A percentile compares a stretch with the other conserved stretches of the same genome.
phyloP scores from a whole-genome alignment of 2,113 vertebrate genomes.

The Suncus etruscus region DNA sequence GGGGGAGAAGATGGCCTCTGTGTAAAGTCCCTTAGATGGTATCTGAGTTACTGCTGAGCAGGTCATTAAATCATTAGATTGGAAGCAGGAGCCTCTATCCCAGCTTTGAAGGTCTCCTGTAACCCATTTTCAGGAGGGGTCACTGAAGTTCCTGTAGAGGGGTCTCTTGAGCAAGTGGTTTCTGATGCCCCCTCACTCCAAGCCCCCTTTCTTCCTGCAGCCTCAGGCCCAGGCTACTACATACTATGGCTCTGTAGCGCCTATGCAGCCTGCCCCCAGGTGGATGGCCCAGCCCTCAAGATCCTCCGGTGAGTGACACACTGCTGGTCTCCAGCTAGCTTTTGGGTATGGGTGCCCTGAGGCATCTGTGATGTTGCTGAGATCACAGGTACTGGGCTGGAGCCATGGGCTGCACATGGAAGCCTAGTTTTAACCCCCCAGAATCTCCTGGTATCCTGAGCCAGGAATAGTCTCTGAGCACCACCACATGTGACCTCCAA shows the following conservation, averaged over 20 bases:
- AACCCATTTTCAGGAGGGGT: neutral
- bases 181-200: neutral
- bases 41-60: no score
- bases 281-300: constrained; percentile 91
- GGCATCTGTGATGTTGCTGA: neutral
- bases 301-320: constrained; percentile 88
- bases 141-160: neutral
- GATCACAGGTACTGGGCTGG: no score
- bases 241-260: constrained; percentile 87
- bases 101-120: neutral
- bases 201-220: constrained; percentile 80
- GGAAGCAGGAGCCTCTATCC: neutral
- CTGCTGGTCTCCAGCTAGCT: neutral
- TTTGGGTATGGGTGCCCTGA: rapidly evolving
- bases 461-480: no score
- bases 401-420: no score
- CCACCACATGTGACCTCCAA: no score
- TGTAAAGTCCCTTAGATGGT: neutral
- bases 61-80: neutral
- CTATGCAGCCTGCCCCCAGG: constrained; percentile 89
- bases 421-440: no score
- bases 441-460: no score
- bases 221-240: constrained; percentile 90
- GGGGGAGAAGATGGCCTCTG: neutral
- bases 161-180: neutral